phyloP scores from a whole-genome alignment of 2,888 invertebrate genomes.

The Aquatica leii region DNA sequence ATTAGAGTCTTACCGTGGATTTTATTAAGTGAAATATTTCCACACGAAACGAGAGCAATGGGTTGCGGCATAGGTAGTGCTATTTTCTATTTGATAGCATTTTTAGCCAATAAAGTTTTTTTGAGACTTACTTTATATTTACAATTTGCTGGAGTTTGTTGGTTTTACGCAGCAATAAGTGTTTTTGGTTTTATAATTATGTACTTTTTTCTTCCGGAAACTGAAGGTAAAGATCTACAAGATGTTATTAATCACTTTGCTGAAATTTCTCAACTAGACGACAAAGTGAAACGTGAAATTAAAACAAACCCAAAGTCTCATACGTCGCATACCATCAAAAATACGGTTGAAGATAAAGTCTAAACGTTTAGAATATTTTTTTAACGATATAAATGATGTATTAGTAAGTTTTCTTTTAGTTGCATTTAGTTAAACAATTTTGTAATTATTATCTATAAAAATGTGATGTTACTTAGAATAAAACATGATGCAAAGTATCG shows the following conservation, averaged over 20 bases:
- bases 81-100: conserved; percentile 78
- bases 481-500: too few species aligned
- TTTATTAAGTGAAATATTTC: conserved; percentile 79
- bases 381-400: too few species aligned
- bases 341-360: too few species aligned
- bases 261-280: conserved; percentile 64
- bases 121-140: conserved; percentile 69
- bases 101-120: conserved; percentile 78
- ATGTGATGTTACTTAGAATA: too few species aligned
- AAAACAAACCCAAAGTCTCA: too few species aligned
- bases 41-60: conserved; percentile 72
- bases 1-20: conserved; percentile 81
- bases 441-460: too few species aligned
- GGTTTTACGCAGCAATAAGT: conserved; percentile 72
- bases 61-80: conserved; percentile 80
- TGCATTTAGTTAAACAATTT: too few species aligned
- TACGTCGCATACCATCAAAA: too few species aligned
- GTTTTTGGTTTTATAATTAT: conserved; percentile 69
- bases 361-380: too few species aligned
- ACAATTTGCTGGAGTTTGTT: conserved; percentile 76
- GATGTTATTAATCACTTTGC: conserved; percentile 77
- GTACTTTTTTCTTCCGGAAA: conserved; percentile 79
- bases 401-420: too few species aligned
- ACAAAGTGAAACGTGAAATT: too few species aligned
- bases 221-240: conserved; percentile 77